Conservation (phyloP, 2,888 invertebrate genomes). For the Mythimna lalbum region DNA sequence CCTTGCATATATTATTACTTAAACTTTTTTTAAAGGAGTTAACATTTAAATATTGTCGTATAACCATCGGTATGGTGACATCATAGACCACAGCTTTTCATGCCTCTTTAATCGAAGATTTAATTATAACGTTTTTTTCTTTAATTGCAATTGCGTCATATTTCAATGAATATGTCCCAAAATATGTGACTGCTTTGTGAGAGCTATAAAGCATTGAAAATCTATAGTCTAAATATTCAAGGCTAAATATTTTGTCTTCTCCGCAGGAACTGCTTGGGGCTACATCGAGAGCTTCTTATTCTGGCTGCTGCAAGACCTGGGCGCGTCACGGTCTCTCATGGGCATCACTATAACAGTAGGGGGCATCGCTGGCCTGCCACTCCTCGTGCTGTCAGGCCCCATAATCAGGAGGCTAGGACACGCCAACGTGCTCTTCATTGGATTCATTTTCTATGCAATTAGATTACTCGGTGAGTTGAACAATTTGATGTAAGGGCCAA, state of each 20-base stretch:
- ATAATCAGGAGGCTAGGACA: constrained; percentile 94
- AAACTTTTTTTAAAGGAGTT: no score
- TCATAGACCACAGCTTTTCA: neutral
- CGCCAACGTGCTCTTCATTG: constrained; percentile 94
- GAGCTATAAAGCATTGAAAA: neutral
- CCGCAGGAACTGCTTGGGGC: constrained; percentile 95
- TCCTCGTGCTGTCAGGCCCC: constrained; percentile 94
- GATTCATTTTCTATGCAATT: constrained; percentile 94
- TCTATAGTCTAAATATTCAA: neutral
- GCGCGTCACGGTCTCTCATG: constrained; percentile 94
- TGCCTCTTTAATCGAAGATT: neutral
- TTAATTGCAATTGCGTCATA: neutral
- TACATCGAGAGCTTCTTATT: constrained; percentile 95
- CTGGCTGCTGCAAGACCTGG: constrained; percentile 95
- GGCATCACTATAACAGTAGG: constrained; percentile 95
- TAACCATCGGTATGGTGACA: neutral
- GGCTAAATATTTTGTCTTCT: neutral
- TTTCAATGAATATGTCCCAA: neutral
- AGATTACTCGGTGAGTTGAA: constrained; percentile 91
- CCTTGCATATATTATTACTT: neutral
- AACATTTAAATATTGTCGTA: neutral
- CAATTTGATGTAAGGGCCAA: neutral
- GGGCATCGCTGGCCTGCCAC: constrained; percentile 94
- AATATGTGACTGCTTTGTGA: neutral
- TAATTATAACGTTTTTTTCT: neutral